Base-by-base conservation (phyloP, 2,113 vertebrate species). In the Hiodon tergisus region DNA sequence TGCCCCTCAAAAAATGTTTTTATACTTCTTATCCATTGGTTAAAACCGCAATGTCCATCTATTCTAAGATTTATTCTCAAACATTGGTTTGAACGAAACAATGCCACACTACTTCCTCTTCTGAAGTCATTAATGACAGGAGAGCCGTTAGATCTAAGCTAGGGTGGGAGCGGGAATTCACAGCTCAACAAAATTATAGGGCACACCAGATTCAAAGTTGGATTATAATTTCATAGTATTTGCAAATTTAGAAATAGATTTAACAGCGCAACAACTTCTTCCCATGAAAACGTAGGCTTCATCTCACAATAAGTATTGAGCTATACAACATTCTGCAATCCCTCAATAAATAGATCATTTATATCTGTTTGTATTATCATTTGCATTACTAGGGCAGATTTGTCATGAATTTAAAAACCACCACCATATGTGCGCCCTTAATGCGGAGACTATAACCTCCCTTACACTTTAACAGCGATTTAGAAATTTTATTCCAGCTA, bases 191-290 rank as follows among this genome's bases (percentile, higher is more conserved):
- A 70, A 76, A 76, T 76, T 70, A 76, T 16, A 76, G 74, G 58
- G 67, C 57, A 76, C n/a, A 4, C 46, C 52, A 9, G 55, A 69
- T 16, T 57, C 57, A 48, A n/a, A n/a, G 47, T 48, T 46, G 66
- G 58, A 53, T 61, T 62, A 61, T 76, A 60, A 76, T 69, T 76
- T 68, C 48, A 31, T 17, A 17, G 48, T 59, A 58, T 59, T 72
- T 74, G 53, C 65, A 52, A 58, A 68, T 58, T 67, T 69, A 69
- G 67, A 61, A 69, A 69, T 69, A 75, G 65, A 48, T 69, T 69
- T 75, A 46, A 69, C 61, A 59, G 9, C n/a, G 51, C 3, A 62
- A 52, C 57, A 48, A 11, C 63, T 2, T 8, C 63, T 58, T 8
- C 31, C n/a, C 14, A 46, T 3, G 57, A 67, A 13, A 63, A 63